phyloP scores from a whole-genome alignment of 2,113 vertebrate genomes.

The Synchiropus splendidus region DNA sequence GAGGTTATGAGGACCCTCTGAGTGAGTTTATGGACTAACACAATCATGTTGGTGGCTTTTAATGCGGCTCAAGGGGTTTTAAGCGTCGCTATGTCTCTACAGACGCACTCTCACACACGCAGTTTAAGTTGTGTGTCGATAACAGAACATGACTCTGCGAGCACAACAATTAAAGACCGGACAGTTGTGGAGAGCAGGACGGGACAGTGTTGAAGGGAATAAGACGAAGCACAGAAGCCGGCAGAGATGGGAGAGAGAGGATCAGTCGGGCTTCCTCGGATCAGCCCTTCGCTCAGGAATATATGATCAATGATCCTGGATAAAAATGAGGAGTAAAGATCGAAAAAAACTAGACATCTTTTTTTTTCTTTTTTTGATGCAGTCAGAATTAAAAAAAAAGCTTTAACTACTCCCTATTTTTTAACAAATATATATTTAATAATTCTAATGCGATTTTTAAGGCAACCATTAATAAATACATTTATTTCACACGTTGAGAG shows the following conservation, averaged over 20 bases:
- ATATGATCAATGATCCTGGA: no score
- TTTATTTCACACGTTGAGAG: no score
- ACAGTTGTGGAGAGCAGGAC: slow-evolving; percentile 34
- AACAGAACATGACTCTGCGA: not conserved
- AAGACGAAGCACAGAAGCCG: slow-evolving; percentile 39
- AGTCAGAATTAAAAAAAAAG: no score
- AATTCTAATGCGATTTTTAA: no score
- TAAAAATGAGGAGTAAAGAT: no score
- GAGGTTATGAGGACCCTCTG: slow-evolving; percentile 49
- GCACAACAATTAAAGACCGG: slow-evolving; percentile 29
- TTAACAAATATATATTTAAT: no score
- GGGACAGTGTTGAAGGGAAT: slow-evolving; percentile 32
- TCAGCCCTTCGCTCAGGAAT: no score
- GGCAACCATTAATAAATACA: no score
- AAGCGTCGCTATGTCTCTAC: slow-evolving; percentile 23
- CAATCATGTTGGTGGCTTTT: slow-evolving; percentile 57
- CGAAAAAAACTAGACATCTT: no score
- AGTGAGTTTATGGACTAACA: slow-evolving; percentile 59
- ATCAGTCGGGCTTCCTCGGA: slow-evolving; percentile 34
- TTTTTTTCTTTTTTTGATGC: no score
- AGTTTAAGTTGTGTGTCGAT: slow-evolving; percentile 10
- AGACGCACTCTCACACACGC: slow-evolving; percentile 13
- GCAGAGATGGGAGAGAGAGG: slow-evolving; percentile 25
- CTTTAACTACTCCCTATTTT: no score
- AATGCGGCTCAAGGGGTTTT: slow-evolving; percentile 47